Conservation (phyloP, 2,113 vertebrate species). For the Gavia stellata region DNA sequence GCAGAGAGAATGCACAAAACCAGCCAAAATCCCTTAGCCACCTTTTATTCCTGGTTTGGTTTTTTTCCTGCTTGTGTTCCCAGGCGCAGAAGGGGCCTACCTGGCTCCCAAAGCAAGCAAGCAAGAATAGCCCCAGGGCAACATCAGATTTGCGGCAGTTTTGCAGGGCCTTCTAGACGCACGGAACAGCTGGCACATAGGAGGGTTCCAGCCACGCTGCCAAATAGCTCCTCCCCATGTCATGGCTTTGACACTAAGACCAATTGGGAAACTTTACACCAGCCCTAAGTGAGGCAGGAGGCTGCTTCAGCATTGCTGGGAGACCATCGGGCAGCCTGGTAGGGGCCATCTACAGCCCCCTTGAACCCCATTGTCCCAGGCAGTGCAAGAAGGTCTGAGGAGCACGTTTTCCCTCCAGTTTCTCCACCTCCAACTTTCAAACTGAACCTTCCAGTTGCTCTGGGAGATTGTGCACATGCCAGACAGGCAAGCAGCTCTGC, state of each 20-base stretch:
- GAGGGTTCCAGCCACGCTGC: background rate
- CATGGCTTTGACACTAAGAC: background rate
- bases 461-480: background rate
- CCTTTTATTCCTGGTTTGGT: background rate
- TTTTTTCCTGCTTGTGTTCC: background rate
- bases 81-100: background rate
- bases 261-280: background rate
- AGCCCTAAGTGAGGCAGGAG: background rate
- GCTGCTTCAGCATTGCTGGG: background rate
- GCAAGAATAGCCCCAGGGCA: background rate
- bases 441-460: background rate
- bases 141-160: background rate
- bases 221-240: background rate
- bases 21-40: background rate
- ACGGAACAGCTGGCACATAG: background rate
- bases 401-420: background rate
- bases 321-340: background rate
- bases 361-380: background rate
- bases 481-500: background rate
- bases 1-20: background rate
- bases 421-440: background rate
- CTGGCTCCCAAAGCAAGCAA: background rate
- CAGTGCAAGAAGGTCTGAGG: background rate
- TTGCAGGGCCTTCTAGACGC: background rate
- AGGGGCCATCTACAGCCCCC: background rate